These are phyloP conservation scores for Crocallis elinguaria DNA, from an alignment of 2,888 invertebrate species.

Conservation along the genomic window DNA sequence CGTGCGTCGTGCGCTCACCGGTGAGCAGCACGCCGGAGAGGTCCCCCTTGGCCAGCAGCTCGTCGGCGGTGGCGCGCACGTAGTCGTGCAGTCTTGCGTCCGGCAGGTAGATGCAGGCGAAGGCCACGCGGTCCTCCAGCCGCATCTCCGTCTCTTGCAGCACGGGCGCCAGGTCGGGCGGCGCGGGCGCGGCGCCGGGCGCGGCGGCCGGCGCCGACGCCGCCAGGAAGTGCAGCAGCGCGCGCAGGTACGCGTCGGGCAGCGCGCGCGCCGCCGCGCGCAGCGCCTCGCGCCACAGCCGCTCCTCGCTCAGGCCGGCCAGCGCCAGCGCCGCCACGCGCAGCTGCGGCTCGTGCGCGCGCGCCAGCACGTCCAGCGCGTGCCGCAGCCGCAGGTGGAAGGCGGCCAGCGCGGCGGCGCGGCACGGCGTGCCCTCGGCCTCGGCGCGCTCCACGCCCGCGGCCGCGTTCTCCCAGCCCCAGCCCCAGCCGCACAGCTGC, in stretches of 20 bases:
- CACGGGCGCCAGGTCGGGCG: slow-evolving; percentile 45
- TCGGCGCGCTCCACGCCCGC: slow-evolving; percentile 86
- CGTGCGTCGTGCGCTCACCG: slow-evolving; percentile 68
- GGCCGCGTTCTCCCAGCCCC: slow-evolving; percentile 87
- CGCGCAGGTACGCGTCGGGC: slow-evolving; percentile 92
- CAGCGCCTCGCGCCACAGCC: slow-evolving; percentile 93
- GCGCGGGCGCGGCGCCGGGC: slow-evolving; percentile 47
- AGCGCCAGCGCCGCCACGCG: slow-evolving; percentile 85
- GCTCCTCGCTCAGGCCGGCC: slow-evolving; percentile 91
- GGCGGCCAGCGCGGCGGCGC: slow-evolving; percentile 96
- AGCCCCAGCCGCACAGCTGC: slow-evolving; percentile 95
- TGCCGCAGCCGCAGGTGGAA: slow-evolving; percentile 94
- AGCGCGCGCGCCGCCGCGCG: slow-evolving; percentile 89
- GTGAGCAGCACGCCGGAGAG: slow-evolving; percentile 94
- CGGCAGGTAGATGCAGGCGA: slow-evolving; percentile 93
- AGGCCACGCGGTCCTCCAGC: slow-evolving; percentile 95
- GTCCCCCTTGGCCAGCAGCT: slow-evolving; percentile 90
- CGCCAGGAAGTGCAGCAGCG: slow-evolving; percentile 95
- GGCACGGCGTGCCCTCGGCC: slow-evolving; percentile 88
- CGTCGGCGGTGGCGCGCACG: slow-evolving; percentile 88
- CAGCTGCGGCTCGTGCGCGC: slow-evolving; percentile 80
- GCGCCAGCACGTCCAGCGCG: slow-evolving; percentile 94
- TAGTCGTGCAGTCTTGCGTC: slow-evolving; percentile 92
- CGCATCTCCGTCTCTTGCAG: slow-evolving; percentile 91
- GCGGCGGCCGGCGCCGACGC: slow-evolving; percentile 83